Percentiles rank a stretch among this genome's conserved stretches.
Evolutionary conservation across 2,888 invertebrate genomes (phyloP).

Genomic region (Trichopria drosophilae): DNA sequence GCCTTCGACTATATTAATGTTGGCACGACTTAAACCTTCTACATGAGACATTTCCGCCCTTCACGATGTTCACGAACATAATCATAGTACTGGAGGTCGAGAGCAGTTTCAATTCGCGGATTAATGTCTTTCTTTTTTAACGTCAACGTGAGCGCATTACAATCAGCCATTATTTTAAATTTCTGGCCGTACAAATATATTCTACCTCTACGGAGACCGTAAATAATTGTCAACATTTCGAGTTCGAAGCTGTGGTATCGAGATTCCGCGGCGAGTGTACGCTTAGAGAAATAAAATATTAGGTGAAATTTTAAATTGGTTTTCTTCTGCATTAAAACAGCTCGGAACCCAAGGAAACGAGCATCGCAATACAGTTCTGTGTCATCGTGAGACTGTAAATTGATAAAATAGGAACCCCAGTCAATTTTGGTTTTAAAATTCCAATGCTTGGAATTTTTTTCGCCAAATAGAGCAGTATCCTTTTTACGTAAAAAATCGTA

Average conservation of each 20-base stretch:
- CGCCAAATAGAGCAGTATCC: slow-evolving; percentile 36
- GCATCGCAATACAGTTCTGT: slow-evolving; percentile 50
- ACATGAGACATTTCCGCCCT: slow-evolving; percentile 37
- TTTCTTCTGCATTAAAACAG: slow-evolving; percentile 44
- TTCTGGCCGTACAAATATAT: slow-evolving; percentile 38
- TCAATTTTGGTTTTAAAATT: slow-evolving; percentile 31
- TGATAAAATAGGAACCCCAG: slow-evolving; percentile 35
- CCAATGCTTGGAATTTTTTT: slow-evolving; percentile 34
- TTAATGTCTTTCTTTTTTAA: slow-evolving; percentile 42
- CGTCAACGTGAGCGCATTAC: slow-evolving; percentile 37
- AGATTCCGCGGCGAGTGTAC: slow-evolving; percentile 39
- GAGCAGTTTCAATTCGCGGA: slow-evolving; percentile 39
- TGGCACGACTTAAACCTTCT: slow-evolving; percentile 34
- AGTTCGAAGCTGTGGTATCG: slow-evolving; percentile 46
- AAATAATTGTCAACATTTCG: slow-evolving; percentile 37
- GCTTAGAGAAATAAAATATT: slow-evolving; percentile 43
- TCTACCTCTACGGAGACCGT: slow-evolving; percentile 37
- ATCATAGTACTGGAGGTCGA: slow-evolving; percentile 36
- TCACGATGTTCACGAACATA: slow-evolving; percentile 37
- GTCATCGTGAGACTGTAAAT: slow-evolving; percentile 41
- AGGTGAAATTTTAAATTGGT: slow-evolving; percentile 40
- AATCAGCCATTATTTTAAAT: slow-evolving; percentile 45
- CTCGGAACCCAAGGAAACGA: slow-evolving; percentile 42
- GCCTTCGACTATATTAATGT: slow-evolving; percentile 3
- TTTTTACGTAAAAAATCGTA: slow-evolving; percentile 37